Evolutionary conservation across 2,113 vertebrate species (phyloP).

Genomic region (Lates calcarifer): DNA sequence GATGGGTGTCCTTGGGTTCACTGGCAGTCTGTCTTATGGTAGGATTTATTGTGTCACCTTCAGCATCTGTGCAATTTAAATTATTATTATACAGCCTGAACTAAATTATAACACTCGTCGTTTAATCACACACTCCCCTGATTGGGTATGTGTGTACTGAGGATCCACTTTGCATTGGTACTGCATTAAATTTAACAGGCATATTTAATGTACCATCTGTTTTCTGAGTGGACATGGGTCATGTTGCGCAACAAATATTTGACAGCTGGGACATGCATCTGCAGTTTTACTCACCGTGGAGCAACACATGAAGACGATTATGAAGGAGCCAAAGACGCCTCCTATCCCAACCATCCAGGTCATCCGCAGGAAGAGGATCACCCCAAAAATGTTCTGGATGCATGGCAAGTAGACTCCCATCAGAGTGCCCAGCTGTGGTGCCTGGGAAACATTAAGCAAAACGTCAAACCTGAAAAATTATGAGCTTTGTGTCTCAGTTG

Average conservation of each 20-base stretch:
- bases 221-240: background rate
- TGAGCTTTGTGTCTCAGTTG: too few relatives aligned
- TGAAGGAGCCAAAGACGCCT: conserved; percentile 94
- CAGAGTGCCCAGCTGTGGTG: conserved; percentile 95
- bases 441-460: conserved; percentile 80
- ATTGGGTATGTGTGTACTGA: background rate
- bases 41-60: conserved; percentile 36
- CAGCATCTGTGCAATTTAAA: conserved; percentile 32
- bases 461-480: background rate
- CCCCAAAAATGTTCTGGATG: conserved; percentile 98
- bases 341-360: conserved; percentile 97
- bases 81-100: conserved; percentile 10
- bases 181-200: background rate
- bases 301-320: conserved; percentile 98
- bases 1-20: too few relatives aligned
- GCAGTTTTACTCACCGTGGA: conserved; percentile 89
- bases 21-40: background rate
- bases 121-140: background rate
- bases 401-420: conserved; percentile 99
- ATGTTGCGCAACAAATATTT: background rate
- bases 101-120: background rate
- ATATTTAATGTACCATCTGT: background rate
- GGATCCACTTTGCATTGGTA: background rate
- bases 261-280: background rate
- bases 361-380: conserved; percentile 97